Conservation (phyloP, 2,797 vertebrate genomes). For the Percopsis omiscomaycus region DNA sequence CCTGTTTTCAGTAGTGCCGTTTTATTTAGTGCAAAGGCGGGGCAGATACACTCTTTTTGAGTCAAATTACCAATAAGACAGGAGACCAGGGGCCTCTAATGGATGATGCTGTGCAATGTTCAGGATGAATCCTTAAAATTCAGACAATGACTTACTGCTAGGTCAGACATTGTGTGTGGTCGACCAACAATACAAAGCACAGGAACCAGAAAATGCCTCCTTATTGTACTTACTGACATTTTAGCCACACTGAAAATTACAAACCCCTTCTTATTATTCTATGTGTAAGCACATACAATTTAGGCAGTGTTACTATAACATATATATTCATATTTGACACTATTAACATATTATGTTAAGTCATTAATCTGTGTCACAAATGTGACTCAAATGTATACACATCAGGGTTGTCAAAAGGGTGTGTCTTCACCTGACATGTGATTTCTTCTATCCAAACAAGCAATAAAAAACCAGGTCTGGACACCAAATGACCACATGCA, state of each 20-base stretch:
- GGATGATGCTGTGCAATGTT: slow-evolving; percentile 46
- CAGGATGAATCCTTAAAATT: slow-evolving; percentile 54
- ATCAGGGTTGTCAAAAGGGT: no score
- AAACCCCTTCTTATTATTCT: not conserved
- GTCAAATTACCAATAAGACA: slow-evolving; percentile 50
- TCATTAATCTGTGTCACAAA: slow-evolving; percentile 12
- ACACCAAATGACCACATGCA: no score
- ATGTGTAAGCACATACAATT: not conserved
- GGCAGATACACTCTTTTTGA: slow-evolving; percentile 42
- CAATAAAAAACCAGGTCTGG: no score
- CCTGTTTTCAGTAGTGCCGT: slow-evolving; percentile 41
- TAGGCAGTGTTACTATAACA: not conserved
- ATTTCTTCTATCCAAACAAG: no score
- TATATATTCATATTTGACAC: not conserved
- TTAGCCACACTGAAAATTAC: not conserved
- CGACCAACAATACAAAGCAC: slow-evolving; percentile 15
- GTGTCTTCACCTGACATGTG: no score
- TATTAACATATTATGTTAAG: not conserved
- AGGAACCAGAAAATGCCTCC: not conserved
- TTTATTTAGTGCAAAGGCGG: slow-evolving; percentile 52
- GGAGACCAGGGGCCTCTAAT: slow-evolving; percentile 25
- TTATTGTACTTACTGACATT: slow-evolving; percentile 1
- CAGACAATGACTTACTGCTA: slow-evolving; percentile 39
- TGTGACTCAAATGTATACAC: not conserved
- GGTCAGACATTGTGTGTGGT: slow-evolving; percentile 23